phyloP scores from a whole-genome alignment of 2,888 invertebrate species.

The Augochlorella aurata region DNA sequence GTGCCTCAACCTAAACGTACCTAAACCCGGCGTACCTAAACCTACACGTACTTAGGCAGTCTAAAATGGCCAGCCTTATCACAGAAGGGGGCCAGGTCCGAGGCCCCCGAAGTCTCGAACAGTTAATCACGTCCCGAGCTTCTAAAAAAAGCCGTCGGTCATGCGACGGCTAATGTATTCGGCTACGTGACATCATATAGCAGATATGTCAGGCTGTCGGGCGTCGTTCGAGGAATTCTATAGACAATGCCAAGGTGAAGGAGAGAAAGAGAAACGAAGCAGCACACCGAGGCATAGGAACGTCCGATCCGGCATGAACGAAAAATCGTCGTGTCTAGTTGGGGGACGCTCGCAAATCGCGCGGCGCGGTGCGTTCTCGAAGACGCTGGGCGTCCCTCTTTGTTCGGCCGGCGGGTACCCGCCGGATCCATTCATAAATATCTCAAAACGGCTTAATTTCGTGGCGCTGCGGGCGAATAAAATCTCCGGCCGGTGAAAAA shows the following conservation, averaged over 20 bases:
- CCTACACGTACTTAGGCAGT: too few relatives aligned
- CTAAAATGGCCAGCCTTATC: background rate
- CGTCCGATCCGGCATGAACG: constrained; percentile 18
- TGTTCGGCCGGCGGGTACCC: constrained; percentile 66
- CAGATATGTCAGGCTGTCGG: constrained; percentile 40
- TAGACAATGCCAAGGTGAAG: constrained; percentile 55
- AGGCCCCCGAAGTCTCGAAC: constrained; percentile 7
- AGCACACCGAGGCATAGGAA: background rate
- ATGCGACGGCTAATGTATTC: constrained; percentile 49
- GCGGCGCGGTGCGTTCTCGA: constrained; percentile 32
- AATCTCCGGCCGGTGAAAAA: constrained; percentile 80
- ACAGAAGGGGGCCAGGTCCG: background rate
- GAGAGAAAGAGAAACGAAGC: background rate
- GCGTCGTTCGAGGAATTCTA: constrained; percentile 46
- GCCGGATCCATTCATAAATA: constrained; percentile 81
- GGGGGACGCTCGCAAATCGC: constrained; percentile 70
- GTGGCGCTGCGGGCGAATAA: constrained; percentile 78
- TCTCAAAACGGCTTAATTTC: constrained; percentile 82
- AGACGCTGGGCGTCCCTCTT: constrained; percentile 67
- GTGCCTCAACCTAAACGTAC: too few relatives aligned
- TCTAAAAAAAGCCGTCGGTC: constrained; percentile 48
- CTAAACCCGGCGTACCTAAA: too few relatives aligned
- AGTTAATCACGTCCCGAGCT: constrained; percentile 50
- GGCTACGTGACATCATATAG: constrained; percentile 51
- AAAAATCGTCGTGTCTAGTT: constrained; percentile 62